Evolutionary conservation across 1,140 invertebrate species (phyloP), one percentile per base, ranked within the genome.

Genomic region (Cydia pomonella): DNA sequence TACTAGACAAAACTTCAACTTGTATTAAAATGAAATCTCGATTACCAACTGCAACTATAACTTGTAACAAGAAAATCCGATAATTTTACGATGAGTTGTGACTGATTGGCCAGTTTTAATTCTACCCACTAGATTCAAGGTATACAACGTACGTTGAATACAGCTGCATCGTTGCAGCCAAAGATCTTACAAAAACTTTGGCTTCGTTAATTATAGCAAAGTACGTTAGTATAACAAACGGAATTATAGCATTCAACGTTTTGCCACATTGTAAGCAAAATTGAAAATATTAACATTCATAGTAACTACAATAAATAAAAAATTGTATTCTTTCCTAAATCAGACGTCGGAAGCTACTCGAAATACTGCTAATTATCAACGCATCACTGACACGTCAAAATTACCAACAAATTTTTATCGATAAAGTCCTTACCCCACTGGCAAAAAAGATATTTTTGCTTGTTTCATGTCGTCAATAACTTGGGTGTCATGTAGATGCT

Each of bases 321-420:
- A 25, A 16, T 25, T 13, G 7, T 64, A 29, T 33, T 64, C 33
- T 64, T 29, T 16, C 13, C 63, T 6, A 64, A 64, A 18, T 27
- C 63, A n/a, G 2, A 63, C 16, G 2, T 64, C 63, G 25, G 27
- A 64, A 64, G 16, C 12, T n/a, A 3, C n/a, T 25, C 53, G 21
- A 0, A 63, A 25, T 27, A 27, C 21, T 63, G 63, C 63, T 64
- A 64, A 64, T 64, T 64, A 64, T 64, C 23, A n/a, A 64, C 63
- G 63, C 63, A 27, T 64, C 63, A 27, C 63, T 63, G 13, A 6
- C 63, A 64, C 63, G 2, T 29, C 63, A 64, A 59, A 59, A 59
- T 59, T 10, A 10, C 53, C 18, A 59, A 23, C 53, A 2, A 1
- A 59, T 12, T 59, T 59, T 23, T 59, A 13, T 23, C n/a, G 47